These are phyloP conservation scores for Craseonycteris thonglongyai DNA, from an alignment of 2,113 vertebrate genomes.

Conservation along the genomic window DNA sequence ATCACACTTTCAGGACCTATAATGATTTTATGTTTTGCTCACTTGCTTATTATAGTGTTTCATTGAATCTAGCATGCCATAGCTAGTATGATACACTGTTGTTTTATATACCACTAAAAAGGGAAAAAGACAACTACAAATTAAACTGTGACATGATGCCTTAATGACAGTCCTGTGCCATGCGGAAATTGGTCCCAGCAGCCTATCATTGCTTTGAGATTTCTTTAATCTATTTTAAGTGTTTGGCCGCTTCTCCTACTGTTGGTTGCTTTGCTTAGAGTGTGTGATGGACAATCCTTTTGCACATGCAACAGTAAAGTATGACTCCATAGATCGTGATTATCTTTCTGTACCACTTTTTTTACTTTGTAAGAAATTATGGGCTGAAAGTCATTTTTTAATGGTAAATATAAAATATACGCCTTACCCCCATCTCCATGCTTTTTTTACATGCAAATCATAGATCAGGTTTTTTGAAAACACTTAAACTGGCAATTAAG, in stretches of 20 bases:
- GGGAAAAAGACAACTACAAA: conserved; percentile 5
- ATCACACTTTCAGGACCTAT: not conserved
- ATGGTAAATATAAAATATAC: not conserved
- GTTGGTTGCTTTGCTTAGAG: not conserved
- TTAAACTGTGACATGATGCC: not conserved
- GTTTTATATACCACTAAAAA: not conserved
- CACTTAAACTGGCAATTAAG: conserved; percentile 13
- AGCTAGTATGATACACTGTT: not conserved
- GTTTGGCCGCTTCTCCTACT: not conserved
- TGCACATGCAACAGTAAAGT: not conserved
- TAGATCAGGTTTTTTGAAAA: not conserved
- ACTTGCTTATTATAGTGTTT: not conserved
- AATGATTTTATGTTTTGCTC: not conserved
- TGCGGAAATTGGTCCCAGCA: not conserved
- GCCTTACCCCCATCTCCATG: not conserved
- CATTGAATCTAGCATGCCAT: not conserved
- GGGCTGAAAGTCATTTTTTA: not conserved
- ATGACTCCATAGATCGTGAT: not conserved
- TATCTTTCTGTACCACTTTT: not conserved
- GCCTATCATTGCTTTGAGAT: not conserved
- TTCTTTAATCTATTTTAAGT: conserved; percentile 22
- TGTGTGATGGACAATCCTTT: not conserved
- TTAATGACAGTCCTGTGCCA: conserved; percentile 26
- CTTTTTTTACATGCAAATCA: not conserved
- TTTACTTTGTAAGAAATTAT: conserved; percentile 7